Percentiles rank a stretch among this genome's conserved stretches.
These are phyloP conservation scores for Eubasilissa splendida DNA, from an alignment of 2,888 invertebrate genomes.

Conservation along the genomic window DNA sequence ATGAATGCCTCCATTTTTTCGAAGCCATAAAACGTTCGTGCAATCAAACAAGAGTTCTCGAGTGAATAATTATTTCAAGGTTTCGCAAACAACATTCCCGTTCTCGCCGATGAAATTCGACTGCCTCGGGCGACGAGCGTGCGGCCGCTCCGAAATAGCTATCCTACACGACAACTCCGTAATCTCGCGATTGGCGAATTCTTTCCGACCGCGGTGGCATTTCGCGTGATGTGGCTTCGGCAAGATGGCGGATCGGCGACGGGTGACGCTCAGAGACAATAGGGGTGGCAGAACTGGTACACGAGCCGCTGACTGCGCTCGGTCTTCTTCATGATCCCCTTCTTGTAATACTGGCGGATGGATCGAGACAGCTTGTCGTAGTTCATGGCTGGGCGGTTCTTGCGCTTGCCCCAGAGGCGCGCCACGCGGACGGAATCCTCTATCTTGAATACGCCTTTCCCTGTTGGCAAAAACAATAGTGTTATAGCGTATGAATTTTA, in stretches of 20 bases:
- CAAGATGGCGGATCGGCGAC: slow-evolving; percentile 34
- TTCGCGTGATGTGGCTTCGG: slow-evolving; percentile 19
- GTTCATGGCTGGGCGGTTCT: slow-evolving; percentile 99
- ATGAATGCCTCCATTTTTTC: slow-evolving; percentile 22
- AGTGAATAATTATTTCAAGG: slow-evolving; percentile 44
- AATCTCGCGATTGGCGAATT: slow-evolving; percentile 38
- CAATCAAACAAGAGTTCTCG: slow-evolving; percentile 27
- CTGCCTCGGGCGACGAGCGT: slow-evolving; percentile 36
- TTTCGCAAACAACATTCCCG: slow-evolving; percentile 39
- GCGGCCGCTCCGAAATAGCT: slow-evolving; percentile 13
- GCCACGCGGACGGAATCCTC: slow-evolving; percentile 98
- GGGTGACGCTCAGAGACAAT: slow-evolving; percentile 78
- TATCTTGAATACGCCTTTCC: slow-evolving; percentile 97
- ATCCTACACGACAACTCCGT: slow-evolving; percentile 27
- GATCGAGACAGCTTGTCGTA: slow-evolving; percentile 99
- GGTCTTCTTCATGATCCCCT: slow-evolving; percentile 99
- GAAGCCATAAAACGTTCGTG: slow-evolving; percentile 34
- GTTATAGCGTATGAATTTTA: neutral
- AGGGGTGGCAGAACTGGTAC: slow-evolving; percentile 98
- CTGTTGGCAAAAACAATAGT: slow-evolving; percentile 62
- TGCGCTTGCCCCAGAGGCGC: slow-evolving; percentile 97
- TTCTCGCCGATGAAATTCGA: slow-evolving; percentile 42
- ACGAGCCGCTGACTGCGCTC: slow-evolving; percentile 97
- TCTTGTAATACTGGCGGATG: slow-evolving; percentile 99
- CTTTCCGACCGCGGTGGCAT: slow-evolving; percentile 31